A percentile compares a stretch with the other conserved stretches of the same genome.
phyloP scores from a whole-genome alignment of 2,888 invertebrate species.

The Crematogaster levior region DNA sequence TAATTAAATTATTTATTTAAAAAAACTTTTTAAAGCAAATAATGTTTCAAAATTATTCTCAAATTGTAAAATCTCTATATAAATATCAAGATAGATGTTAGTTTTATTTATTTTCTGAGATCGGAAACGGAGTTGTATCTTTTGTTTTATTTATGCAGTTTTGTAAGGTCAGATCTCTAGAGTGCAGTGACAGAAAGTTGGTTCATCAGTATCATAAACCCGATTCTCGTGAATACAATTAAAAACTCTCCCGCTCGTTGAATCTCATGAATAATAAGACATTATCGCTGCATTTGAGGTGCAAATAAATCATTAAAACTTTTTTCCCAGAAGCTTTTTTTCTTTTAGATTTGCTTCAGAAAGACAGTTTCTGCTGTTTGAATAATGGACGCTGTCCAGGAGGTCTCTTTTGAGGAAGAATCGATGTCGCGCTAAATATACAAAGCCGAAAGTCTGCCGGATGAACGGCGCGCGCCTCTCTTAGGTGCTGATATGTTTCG shows the following conservation, averaged over 20 bases:
- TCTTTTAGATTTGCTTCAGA: constrained; percentile 32
- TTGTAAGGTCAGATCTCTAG: background rate
- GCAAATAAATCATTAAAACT: constrained; percentile 21
- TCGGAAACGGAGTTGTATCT: background rate
- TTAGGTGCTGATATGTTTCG: constrained; percentile 55
- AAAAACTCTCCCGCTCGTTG: background rate
- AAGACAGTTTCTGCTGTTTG: constrained; percentile 54
- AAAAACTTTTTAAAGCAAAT: background rate
- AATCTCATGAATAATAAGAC: constrained; percentile 2
- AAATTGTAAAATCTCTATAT: background rate
- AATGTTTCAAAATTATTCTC: background rate
- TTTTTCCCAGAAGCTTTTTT: constrained; percentile 15
- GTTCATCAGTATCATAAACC: constrained; percentile 1
- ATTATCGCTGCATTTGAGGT: background rate
- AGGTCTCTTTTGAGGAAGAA: constrained; percentile 55
- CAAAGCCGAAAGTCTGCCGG: constrained; percentile 53
- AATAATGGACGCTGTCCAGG: constrained; percentile 60
- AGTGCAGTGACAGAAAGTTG: background rate
- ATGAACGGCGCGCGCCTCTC: constrained; percentile 53
- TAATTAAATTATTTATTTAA: background rate
- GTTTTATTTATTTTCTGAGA: background rate
- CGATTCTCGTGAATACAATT: background rate
- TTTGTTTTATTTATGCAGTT: constrained; percentile 22
- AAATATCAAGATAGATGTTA: background rate
- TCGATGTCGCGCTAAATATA: constrained; percentile 66